Evolutionary conservation across 2,797 vertebrate genomes (phyloP).

Genomic region (Acanthis flammea): DNA sequence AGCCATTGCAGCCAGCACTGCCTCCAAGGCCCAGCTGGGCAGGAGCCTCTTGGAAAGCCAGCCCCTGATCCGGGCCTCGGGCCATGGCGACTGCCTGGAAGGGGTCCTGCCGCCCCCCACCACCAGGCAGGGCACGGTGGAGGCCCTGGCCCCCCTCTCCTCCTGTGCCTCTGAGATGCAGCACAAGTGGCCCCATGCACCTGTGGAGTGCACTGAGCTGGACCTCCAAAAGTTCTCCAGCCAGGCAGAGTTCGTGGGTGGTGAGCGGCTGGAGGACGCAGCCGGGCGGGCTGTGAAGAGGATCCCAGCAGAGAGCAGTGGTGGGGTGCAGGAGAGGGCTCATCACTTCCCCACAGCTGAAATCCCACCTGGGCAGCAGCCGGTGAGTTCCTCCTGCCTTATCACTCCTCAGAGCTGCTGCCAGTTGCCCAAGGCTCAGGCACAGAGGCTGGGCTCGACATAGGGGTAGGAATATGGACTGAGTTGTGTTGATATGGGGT

Average conservation of each 20-base stretch:
- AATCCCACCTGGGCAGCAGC: neutral
- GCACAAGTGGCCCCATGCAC: conserved; percentile 70
- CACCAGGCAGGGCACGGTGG: neutral
- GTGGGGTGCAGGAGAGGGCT: neutral
- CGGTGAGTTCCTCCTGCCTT: neutral
- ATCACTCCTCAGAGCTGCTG: accelerated
- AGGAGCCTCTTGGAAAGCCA: conserved; percentile 67
- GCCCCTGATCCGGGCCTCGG: conserved; percentile 61
- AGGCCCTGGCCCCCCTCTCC: neutral
- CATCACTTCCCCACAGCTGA: accelerated
- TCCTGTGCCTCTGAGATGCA: conserved; percentile 72
- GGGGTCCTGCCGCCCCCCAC: neutral
- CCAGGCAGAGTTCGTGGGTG: neutral
- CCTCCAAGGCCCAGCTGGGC: conserved; percentile 39
- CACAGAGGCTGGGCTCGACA: accelerated
- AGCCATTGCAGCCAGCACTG: neutral
- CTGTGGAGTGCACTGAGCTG: conserved; percentile 75
- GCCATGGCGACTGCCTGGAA: neutral
- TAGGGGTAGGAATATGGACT: accelerated
- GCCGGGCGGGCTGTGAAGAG: neutral
- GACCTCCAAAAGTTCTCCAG: conserved; percentile 75
- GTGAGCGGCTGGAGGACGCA: neutral
- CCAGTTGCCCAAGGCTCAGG: accelerated
- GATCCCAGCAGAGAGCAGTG: neutral
- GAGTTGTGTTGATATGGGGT: accelerated